Conservation (phyloP, 2,113 vertebrate genomes). For the Carettochelys insculpta region DNA sequence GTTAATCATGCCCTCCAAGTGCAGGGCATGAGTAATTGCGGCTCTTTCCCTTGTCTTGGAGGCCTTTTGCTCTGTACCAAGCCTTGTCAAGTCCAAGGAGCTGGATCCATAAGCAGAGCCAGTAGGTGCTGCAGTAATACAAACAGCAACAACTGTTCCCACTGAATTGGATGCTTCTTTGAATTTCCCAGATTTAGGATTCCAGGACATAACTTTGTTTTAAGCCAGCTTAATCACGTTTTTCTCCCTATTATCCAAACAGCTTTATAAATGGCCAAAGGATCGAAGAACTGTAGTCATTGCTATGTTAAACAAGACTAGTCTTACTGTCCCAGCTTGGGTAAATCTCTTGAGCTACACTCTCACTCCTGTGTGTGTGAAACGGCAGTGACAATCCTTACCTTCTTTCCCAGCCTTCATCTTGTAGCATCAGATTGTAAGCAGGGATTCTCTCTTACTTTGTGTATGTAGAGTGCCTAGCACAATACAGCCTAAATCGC, state of each 20-base stretch:
- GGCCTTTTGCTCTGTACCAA: no score
- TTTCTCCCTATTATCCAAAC: not conserved
- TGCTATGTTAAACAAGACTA: not conserved
- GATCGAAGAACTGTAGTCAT: not conserved
- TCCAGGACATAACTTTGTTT: no score
- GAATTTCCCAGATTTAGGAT: not conserved
- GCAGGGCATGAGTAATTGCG: no score
- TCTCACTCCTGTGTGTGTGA: not conserved
- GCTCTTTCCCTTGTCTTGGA: no score
- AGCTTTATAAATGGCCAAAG: not conserved
- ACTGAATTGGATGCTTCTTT: not conserved
- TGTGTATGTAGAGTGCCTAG: not conserved
- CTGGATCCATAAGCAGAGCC: no score
- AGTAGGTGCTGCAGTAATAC: no score
- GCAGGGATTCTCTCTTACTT: not conserved
- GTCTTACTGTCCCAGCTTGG: not conserved
- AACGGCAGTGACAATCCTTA: not conserved
- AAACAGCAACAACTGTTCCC: no score
- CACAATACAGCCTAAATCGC: not conserved
- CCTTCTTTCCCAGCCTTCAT: not conserved
- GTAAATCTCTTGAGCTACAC: not conserved
- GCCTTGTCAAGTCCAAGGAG: no score
- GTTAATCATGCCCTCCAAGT: no score
- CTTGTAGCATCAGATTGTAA: not conserved
- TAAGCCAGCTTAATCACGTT: no score